phyloP scores from a whole-genome alignment of 1,140 invertebrate genomes.

The Lepidurus couesii region DNA sequence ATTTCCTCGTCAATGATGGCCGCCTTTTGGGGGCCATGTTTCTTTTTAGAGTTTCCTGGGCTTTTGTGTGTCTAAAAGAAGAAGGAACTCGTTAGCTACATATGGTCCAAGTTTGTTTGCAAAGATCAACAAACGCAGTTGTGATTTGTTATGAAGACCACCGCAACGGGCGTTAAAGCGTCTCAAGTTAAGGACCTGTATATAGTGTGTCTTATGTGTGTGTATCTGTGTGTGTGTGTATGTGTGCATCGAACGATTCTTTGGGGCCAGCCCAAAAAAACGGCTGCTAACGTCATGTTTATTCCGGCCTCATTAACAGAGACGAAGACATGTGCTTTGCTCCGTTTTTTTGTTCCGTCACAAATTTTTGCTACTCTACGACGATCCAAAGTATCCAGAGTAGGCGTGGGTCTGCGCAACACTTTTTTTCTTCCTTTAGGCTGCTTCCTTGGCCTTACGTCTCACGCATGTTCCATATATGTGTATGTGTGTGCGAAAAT shows the following conservation, averaged over 20 bases:
- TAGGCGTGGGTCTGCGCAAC: too few relatives aligned
- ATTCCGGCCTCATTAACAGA: constrained; percentile 18
- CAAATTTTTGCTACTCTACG: neutral
- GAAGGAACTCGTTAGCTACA: constrained; percentile 17
- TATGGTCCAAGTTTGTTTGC: constrained; percentile 18
- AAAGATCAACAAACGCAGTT: constrained; percentile 22
- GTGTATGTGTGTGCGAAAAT: too few relatives aligned
- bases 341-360: neutral
- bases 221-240: neutral
- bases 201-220: constrained; percentile 2
- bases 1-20: too few relatives aligned
- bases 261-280: neutral
- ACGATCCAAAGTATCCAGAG: too few relatives aligned
- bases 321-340: constrained; percentile 21
- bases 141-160: constrained; percentile 19
- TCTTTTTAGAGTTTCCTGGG: neutral
- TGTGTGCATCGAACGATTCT: constrained; percentile 2
- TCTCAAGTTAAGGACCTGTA: constrained; percentile 19
- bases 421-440: too few relatives aligned
- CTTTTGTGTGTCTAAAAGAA: neutral
- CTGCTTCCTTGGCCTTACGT: too few relatives aligned
- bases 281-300: constrained; percentile 11
- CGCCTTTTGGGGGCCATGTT: neutral
- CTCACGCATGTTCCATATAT: too few relatives aligned
- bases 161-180: constrained; percentile 17